phyloP scores from a whole-genome alignment of 2,113 vertebrate species.

The Cottus gobio region DNA sequence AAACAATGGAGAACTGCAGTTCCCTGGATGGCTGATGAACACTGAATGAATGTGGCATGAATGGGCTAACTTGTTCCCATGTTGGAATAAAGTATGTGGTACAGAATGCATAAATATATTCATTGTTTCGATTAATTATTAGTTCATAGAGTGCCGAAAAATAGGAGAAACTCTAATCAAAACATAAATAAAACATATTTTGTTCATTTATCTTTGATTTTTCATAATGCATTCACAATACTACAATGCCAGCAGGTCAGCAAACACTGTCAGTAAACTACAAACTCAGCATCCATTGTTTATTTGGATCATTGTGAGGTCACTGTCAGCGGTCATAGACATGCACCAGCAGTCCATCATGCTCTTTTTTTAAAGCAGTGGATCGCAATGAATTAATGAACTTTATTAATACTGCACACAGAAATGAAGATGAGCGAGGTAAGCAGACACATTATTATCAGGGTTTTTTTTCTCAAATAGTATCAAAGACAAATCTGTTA shows the following conservation, averaged over 20 bases:
- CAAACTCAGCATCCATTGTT: neutral
- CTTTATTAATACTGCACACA: neutral
- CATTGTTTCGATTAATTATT: constrained; percentile 15
- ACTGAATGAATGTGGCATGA: neutral
- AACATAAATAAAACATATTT: neutral
- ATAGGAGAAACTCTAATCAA: neutral
- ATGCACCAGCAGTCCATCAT: neutral
- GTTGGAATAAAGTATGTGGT: neutral
- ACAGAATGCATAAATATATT: constrained; percentile 31
- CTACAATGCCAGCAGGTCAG: constrained; percentile 11
- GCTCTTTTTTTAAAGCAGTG: neutral
- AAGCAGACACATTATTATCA: neutral
- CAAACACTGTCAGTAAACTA: constrained; percentile 6
- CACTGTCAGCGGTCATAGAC: neutral
- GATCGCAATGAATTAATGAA: neutral
- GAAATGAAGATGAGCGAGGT: neutral
- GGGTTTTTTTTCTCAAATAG: neutral
- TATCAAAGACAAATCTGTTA: neutral
- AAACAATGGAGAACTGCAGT: constrained; percentile 21
- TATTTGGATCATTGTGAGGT: neutral
- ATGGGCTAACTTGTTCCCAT: neutral
- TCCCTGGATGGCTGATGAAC: neutral
- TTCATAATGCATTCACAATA: neutral
- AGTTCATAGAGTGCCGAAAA: neutral
- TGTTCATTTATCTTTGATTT: constrained; percentile 12